Conservation (phyloP, 2,888 invertebrate species). For the Ecliptopera silaceata region DNA sequence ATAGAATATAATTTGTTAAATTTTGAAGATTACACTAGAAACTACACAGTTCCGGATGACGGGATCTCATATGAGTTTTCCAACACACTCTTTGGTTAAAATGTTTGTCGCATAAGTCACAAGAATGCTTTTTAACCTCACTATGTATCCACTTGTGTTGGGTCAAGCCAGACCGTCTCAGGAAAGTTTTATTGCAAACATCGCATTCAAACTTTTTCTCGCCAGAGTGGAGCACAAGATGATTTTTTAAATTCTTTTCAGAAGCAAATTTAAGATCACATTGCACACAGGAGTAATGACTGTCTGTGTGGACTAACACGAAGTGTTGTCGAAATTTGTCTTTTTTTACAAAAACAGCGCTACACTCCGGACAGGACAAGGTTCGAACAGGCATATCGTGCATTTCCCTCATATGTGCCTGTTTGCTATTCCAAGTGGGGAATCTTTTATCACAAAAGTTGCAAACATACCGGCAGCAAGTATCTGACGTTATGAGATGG, state of each 20-base stretch:
- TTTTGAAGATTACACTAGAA: slow-evolving; percentile 24
- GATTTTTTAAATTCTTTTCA: slow-evolving; percentile 40
- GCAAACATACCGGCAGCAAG: slow-evolving; percentile 52
- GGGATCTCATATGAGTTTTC: slow-evolving; percentile 59
- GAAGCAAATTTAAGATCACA: slow-evolving; percentile 51
- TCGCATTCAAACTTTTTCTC: slow-evolving; percentile 47
- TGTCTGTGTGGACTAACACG: slow-evolving; percentile 45
- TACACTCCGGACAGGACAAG: slow-evolving; percentile 51
- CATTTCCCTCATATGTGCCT: slow-evolving; percentile 43
- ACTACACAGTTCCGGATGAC: slow-evolving; percentile 56
- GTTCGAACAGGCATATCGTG: slow-evolving; percentile 41
- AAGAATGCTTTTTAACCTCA: slow-evolving; percentile 49
- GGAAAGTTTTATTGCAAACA: slow-evolving; percentile 52
- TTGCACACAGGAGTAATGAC: slow-evolving; percentile 47
- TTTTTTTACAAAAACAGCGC: slow-evolving; percentile 40
- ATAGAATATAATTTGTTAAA: not conserved
- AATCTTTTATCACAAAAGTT: slow-evolving; percentile 48
- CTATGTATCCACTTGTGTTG: slow-evolving; percentile 58
- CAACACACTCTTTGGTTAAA: slow-evolving; percentile 56
- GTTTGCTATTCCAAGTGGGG: slow-evolving; percentile 44
- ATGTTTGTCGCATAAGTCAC: slow-evolving; percentile 48
- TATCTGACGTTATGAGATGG: slow-evolving; percentile 41
- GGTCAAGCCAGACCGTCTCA: slow-evolving; percentile 44
- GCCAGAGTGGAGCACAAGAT: slow-evolving; percentile 48
- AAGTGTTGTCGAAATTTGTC: slow-evolving; percentile 47